These are phyloP conservation scores for Momotus momota DNA, from an alignment of 2,797 vertebrate species.

Conservation along the genomic window DNA sequence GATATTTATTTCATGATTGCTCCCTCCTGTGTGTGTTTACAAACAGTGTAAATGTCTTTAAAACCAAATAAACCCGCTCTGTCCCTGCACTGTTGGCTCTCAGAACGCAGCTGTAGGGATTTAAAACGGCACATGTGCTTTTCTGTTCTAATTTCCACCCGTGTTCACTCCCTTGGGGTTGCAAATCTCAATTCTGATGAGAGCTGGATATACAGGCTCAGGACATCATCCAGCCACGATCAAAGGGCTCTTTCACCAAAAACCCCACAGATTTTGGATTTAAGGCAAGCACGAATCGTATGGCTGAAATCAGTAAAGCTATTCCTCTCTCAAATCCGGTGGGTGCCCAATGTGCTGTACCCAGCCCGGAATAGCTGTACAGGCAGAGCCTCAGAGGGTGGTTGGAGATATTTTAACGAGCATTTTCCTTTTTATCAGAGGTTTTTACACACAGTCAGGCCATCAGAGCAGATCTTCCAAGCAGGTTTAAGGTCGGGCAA, in stretches of 20 bases:
- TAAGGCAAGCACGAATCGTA: fast-evolving
- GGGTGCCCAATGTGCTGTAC: fast-evolving
- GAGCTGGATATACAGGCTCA: fast-evolving
- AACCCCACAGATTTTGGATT: neutral
- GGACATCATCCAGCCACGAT: neutral
- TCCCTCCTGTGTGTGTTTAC: neutral
- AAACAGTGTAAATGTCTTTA: neutral
- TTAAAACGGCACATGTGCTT: fast-evolving
- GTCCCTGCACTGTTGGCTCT: fast-evolving
- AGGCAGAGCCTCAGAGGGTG: neutral
- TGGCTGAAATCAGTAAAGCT: neutral
- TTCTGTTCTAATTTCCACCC: neutral
- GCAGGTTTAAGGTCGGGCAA: neutral
- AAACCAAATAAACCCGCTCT: neutral
- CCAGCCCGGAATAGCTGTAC: fast-evolving
- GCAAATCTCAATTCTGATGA: no score
- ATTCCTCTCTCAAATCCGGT: neutral
- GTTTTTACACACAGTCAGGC: fast-evolving
- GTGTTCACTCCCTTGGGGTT: fast-evolving
- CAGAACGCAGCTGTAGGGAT: neutral
- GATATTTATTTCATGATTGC: neutral
- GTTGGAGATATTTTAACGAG: neutral
- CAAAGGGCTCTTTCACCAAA: neutral
- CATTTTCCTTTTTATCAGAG: neutral
- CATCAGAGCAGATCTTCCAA: fast-evolving